These are phyloP conservation scores for Syngnathus typhle DNA, from an alignment of 2,113 vertebrate species.

Conservation along the genomic window DNA sequence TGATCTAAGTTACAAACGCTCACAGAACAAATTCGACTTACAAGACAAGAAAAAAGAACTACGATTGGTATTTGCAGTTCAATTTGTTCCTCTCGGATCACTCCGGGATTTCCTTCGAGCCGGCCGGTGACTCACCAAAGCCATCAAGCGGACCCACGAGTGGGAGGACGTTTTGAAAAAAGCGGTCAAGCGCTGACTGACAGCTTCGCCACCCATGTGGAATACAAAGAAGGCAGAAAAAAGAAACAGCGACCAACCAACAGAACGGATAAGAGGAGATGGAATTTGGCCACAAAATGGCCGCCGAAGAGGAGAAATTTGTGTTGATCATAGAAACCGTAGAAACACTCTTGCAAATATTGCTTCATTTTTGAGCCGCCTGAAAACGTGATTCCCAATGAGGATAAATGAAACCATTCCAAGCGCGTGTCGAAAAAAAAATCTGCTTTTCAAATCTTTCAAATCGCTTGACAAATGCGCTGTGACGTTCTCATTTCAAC, in stretches of 20 bases:
- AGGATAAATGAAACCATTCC: background rate
- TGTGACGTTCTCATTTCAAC: slow-evolving; percentile 47
- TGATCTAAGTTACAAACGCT: background rate
- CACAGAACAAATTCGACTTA: background rate
- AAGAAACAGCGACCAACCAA: background rate
- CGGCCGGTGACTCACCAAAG: slow-evolving; percentile 25
- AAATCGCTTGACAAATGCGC: slow-evolving; percentile 54
- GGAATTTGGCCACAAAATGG: background rate
- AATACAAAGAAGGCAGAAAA: background rate
- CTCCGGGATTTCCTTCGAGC: slow-evolving; percentile 8
- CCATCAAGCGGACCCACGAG: slow-evolving; percentile 21
- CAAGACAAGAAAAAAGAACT: slow-evolving; percentile 11
- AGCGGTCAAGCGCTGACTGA: slow-evolving; percentile 40
- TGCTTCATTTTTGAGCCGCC: background rate
- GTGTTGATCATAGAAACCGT: background rate
- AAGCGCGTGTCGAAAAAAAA: background rate
- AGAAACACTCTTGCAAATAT: background rate
- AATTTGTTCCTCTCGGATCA: slow-evolving; percentile 1
- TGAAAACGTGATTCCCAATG: background rate
- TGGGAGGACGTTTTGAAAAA: slow-evolving; percentile 26
- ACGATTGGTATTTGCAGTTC: slow-evolving; percentile 6
- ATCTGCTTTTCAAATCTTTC: slow-evolving; percentile 15
- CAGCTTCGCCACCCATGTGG: slow-evolving; percentile 27
- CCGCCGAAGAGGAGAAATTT: background rate
- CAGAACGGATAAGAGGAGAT: too few relatives aligned